Conservation (phyloP, 2,888 invertebrate species). For the Hypsopygia costalis region DNA sequence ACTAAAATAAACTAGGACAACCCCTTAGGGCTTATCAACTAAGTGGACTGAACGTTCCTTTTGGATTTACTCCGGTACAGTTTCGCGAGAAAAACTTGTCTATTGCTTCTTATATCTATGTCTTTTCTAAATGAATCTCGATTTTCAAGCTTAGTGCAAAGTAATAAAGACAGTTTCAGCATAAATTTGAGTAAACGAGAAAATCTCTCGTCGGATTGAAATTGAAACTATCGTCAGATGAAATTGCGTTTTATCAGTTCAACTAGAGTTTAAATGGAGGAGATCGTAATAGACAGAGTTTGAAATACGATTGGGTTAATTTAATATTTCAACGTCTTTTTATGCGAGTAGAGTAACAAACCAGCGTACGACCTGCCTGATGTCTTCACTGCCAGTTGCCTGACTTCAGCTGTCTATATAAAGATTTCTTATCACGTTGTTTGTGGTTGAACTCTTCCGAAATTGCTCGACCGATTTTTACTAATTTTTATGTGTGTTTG, state of each 20-base stretch:
- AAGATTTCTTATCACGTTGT: too few species aligned
- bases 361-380: too few species aligned
- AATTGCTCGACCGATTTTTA: too few species aligned
- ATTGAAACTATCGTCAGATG: not conserved
- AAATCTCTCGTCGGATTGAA: not conserved
- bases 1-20: not conserved
- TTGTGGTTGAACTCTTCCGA: too few species aligned
- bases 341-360: too few species aligned
- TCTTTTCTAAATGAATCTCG: not conserved
- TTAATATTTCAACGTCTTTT: too few species aligned
- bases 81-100: constrained; percentile 11
- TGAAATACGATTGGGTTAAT: too few species aligned
- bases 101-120: not conserved
- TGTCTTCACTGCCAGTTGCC: too few species aligned
- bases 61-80: constrained; percentile 12
- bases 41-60: constrained; percentile 13
- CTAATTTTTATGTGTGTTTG: too few species aligned
- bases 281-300: not conserved
- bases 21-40: constrained; percentile 16
- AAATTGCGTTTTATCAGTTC: not conserved
- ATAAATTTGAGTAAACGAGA: not conserved
- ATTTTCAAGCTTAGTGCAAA: too few species aligned
- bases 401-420: too few species aligned
- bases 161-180: too few species aligned
- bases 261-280: not conserved